Evolutionary conservation across 2,113 vertebrate genomes (phyloP).

Genomic region (Varanus salvator): DNA sequence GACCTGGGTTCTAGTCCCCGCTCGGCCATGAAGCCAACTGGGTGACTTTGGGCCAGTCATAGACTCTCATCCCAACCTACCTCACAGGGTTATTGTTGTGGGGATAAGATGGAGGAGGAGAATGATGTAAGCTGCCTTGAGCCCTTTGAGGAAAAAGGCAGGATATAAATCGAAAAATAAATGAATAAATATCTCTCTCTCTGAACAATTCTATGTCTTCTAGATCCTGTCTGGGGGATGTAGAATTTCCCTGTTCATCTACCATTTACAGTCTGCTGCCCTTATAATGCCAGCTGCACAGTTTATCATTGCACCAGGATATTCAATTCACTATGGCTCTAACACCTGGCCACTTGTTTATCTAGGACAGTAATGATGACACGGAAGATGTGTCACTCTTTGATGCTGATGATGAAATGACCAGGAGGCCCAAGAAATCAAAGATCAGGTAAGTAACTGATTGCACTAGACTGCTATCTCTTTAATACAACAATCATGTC

Average conservation of each 20-base stretch:
- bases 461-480: not conserved
- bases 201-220: no score
- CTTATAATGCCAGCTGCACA: not conserved
- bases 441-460: constrained; percentile 82
- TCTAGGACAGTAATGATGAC: constrained; percentile 87
- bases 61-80: no score
- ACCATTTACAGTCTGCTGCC: not conserved
- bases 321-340: not conserved
- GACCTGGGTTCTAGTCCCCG: no score
- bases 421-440: constrained; percentile 78
- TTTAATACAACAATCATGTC: not conserved
- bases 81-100: no score
- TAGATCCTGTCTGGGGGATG: no score
- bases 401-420: constrained; percentile 88
- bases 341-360: not conserved
- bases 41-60: no score
- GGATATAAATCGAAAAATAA: no score
- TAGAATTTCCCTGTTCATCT: not conserved
- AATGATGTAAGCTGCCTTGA: no score
- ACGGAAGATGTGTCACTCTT: constrained; percentile 92
- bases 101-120: no score
- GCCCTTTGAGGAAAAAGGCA: no score
- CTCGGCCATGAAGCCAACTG: no score
- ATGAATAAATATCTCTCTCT: no score
- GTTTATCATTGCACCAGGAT: not conserved